A percentile compares a stretch with the other conserved stretches of the same genome.
Evolutionary conservation across 2,888 invertebrate species (phyloP).

Genomic region (Dendrolimus pini): DNA sequence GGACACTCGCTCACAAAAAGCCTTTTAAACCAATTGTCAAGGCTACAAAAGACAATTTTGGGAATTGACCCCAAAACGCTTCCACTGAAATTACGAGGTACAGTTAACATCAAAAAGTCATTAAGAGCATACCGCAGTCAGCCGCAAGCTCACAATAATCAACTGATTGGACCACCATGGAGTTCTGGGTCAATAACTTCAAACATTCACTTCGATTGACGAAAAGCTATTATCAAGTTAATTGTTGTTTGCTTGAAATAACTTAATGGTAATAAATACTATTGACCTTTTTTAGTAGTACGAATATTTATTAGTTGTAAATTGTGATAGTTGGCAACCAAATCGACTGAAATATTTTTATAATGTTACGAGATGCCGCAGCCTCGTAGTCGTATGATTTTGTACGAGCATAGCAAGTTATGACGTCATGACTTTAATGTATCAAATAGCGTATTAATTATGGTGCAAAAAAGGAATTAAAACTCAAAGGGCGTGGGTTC

Average conservation of each 20-base stretch:
- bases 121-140: slow-evolving; percentile 14
- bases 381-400: too few species aligned
- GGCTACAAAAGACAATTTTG: not conserved
- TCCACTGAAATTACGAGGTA: slow-evolving; percentile 1
- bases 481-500: too few species aligned
- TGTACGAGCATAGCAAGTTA: too few species aligned
- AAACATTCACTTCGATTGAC: slow-evolving; percentile 24
- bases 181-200: slow-evolving; percentile 9
- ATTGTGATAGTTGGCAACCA: too few species aligned
- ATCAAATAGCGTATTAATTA: too few species aligned
- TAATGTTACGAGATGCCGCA: too few species aligned
- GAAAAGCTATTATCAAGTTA: slow-evolving; percentile 4
- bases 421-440: too few species aligned
- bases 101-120: slow-evolving; percentile 18
- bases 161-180: slow-evolving; percentile 22
- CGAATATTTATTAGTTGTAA: too few species aligned
- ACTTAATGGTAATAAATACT: too few species aligned
- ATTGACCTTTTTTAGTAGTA: too few species aligned
- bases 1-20: not conserved
- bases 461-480: too few species aligned
- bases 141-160: slow-evolving; percentile 22
- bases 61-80: slow-evolving; percentile 1
- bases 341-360: too few species aligned
- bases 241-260: not conserved
- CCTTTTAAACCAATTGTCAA: not conserved